These are phyloP conservation scores for Echinometra lucunter DNA, from an alignment of 53 echinoderm and acorn worm genomes.

Conservation along the genomic window DNA sequence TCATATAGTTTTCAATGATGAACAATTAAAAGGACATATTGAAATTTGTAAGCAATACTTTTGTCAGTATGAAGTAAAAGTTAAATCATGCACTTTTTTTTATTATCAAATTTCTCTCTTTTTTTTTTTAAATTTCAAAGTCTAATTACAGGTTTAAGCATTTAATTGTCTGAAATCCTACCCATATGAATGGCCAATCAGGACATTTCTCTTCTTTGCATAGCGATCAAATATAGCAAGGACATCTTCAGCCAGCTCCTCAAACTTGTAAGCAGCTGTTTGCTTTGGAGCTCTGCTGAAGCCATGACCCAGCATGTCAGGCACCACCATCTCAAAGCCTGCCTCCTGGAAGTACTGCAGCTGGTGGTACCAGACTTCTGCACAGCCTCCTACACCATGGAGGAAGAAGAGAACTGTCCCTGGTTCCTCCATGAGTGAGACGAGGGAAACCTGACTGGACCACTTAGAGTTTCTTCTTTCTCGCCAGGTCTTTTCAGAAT, in stretches of 20 bases:
- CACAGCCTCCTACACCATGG: conserved; percentile 94
- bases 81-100: too few relatives aligned
- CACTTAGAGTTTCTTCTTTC: background rate
- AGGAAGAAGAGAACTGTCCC: conserved; percentile 88
- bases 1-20: too few relatives aligned
- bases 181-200: conserved; percentile 99
- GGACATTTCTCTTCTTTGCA: conserved; percentile 87
- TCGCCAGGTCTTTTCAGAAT: background rate
- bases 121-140: too few relatives aligned
- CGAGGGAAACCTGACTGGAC: conserved; percentile 71
- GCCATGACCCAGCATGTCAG: conserved; percentile 94
- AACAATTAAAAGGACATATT: too few relatives aligned
- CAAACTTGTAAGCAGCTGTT: conserved; percentile 83
- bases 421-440: conserved; percentile 84
- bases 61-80: too few relatives aligned
- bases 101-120: too few relatives aligned
- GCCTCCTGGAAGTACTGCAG: conserved; percentile 79
- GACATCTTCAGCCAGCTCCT: conserved; percentile 82
- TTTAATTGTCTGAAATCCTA: conserved; percentile 46
- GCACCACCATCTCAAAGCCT: conserved; percentile 90
- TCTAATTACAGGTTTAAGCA: too few relatives aligned
- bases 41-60: too few relatives aligned
- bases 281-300: conserved; percentile 88
- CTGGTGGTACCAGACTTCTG: conserved; percentile 89
- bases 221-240: conserved; percentile 90